Base-by-base conservation (phyloP, 2,113 vertebrate genomes). In the Stigmatopora argus region DNA sequence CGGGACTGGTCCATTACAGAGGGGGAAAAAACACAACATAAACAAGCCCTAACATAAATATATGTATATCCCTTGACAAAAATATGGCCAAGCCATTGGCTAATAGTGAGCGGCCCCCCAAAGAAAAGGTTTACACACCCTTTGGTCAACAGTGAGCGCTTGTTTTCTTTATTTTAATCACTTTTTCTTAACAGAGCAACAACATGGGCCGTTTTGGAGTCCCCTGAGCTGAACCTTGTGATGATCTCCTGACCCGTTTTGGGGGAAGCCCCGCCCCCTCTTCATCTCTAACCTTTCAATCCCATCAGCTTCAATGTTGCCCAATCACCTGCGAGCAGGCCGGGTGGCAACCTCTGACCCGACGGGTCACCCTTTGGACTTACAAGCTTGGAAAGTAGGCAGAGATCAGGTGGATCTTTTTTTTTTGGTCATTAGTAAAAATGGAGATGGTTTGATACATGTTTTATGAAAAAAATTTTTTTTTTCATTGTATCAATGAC, bases 291-390 rank as follows among this genome's bases (percentile, higher is more conserved):
- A 83, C 74, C 79, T 80, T 85, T 85, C 80, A 88, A 88, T 88
- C 83, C 87, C 75, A 89, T 87, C 86, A 87, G 69, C 85, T 74
- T 77, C 67, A 75, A 70, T 77, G 60, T 62, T 86, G 88, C 73
- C 86, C 82, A 75, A 58, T 85, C 89, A 89, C 87, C 88, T 89
- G 84, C 89, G 84, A 77, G 81, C 78, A 38, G 67, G 71, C 73
- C 73, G 67, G 78, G 71, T 34, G 59, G 4, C 71, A 71, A 76
- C 75, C 84, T 85, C 47, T 78, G 80, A 86, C 75, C 7, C 0
- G 52, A 62, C 35, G 48, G 81, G 76, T 84, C 71, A 65, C 61
- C 4, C 3, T 17, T 18, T 9, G 7, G 48, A 8, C 18, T 19
- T 18, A 51, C 7, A 19, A 51, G 48, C n/a, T 51, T 51, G n/a